Percentiles rank a stretch among this genome's conserved stretches.
phyloP scores from a whole-genome alignment of 2,113 vertebrate species.

The Ia io region DNA sequence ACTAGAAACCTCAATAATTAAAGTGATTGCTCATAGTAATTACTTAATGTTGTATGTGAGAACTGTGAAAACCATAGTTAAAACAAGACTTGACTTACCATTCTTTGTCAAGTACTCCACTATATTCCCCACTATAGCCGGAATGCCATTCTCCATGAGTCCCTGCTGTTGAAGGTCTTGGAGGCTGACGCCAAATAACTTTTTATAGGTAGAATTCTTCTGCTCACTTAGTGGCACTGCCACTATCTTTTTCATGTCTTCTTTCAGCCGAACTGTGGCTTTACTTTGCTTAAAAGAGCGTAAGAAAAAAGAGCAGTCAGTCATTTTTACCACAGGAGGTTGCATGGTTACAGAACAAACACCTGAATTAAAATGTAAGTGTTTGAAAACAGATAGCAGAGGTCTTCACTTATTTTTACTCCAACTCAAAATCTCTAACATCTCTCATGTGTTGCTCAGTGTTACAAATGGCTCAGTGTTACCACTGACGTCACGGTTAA shows the following conservation, averaged over 20 bases:
- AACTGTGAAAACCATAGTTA: background rate
- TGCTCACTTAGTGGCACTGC: conserved; percentile 83
- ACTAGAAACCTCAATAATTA: background rate
- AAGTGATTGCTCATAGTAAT: background rate
- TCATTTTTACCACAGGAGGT: conserved; percentile 62
- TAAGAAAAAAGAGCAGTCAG: conserved; percentile 79
- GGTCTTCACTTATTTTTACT: background rate
- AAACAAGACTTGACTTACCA: background rate
- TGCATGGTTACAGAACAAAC: conserved; percentile 27
- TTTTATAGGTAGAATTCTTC: conserved; percentile 4
- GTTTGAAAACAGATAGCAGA: background rate
- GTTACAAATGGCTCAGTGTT: background rate
- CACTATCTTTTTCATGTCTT: conserved; percentile 93
- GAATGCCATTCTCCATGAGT: conserved; percentile 29
- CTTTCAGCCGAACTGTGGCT: conserved; percentile 87
- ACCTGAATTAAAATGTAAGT: background rate
- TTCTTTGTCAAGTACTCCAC: conserved; percentile 47
- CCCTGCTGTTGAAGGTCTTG: conserved; percentile 52
- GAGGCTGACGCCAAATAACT: conserved; percentile 53
- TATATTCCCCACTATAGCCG: background rate
- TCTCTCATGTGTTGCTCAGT: background rate
- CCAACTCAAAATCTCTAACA: background rate
- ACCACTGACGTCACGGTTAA: background rate
- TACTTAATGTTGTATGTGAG: background rate
- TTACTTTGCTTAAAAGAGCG: conserved; percentile 89